Percentiles rank a stretch among this genome's conserved stretches.
Evolutionary conservation across 1,140 invertebrate genomes (phyloP).

Genomic region (Elymnias hypermnestra): DNA sequence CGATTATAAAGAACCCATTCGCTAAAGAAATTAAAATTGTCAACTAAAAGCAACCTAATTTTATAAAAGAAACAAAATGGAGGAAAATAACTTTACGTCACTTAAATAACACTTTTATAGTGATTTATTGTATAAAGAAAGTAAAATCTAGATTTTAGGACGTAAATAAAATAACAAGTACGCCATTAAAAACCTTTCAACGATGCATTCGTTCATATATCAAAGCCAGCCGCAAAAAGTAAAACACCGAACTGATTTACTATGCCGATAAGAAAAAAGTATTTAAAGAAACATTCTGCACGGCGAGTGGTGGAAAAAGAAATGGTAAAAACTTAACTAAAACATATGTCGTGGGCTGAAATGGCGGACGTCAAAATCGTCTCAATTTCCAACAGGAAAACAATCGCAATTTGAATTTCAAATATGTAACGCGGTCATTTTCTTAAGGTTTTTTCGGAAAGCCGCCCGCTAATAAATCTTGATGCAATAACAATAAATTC

Average conservation of each 20-base stretch:
- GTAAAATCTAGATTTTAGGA: neutral
- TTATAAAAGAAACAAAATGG: too few relatives aligned
- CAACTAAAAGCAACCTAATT: too few relatives aligned
- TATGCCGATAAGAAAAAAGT: constrained; percentile 32
- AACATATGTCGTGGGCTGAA: constrained; percentile 44
- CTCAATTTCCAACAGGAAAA: constrained; percentile 67
- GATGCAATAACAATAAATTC: constrained; percentile 73
- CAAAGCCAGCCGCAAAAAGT: constrained; percentile 37
- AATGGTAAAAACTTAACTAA: constrained; percentile 30
- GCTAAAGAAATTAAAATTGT: too few relatives aligned
- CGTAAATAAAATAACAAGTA: neutral
- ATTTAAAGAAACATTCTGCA: constrained; percentile 15
- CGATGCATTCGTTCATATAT: constrained; percentile 27
- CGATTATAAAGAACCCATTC: too few relatives aligned
- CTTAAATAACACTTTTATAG: too few relatives aligned
- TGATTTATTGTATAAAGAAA: too few relatives aligned
- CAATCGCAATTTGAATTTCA: constrained; percentile 70
- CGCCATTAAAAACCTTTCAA: neutral
- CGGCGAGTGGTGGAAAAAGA: constrained; percentile 18
- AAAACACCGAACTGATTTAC: constrained; percentile 55
- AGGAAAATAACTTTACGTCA: too few relatives aligned
- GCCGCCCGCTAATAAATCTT: constrained; percentile 62
- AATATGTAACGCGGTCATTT: constrained; percentile 61
- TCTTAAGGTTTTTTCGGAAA: constrained; percentile 60
- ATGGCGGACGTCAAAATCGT: constrained; percentile 64